Percentiles rank a stretch among this genome's conserved stretches.
Conservation (phyloP, 2,888 invertebrate species). For the Operophtera brumata region DNA sequence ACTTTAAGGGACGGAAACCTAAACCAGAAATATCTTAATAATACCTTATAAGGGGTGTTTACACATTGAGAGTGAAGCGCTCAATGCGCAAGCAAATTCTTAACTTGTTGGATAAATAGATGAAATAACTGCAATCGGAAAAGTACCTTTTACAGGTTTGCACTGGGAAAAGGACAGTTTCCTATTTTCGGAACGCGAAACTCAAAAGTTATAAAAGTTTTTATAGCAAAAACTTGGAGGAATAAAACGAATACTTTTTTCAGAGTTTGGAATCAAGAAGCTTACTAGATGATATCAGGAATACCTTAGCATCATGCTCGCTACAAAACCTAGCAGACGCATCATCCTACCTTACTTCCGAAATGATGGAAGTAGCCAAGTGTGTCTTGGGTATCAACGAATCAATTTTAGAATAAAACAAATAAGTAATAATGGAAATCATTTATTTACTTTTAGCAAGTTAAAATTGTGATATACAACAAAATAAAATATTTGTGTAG, state of each 20-base stretch:
- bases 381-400: slow-evolving; percentile 36
- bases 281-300: slow-evolving; percentile 42
- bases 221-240: too few relatives aligned
- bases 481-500: not conserved
- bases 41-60: too few relatives aligned
- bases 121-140: too few relatives aligned
- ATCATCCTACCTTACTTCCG: slow-evolving; percentile 38
- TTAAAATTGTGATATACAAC: not conserved
- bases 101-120: too few relatives aligned
- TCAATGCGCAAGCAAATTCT: too few relatives aligned
- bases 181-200: too few relatives aligned
- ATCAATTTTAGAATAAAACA: slow-evolving; percentile 1
- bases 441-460: slow-evolving; percentile 39
- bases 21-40: too few relatives aligned
- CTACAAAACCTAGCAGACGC: slow-evolving; percentile 47
- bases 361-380: slow-evolving; percentile 40
- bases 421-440: not conserved
- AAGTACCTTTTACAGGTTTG: too few relatives aligned
- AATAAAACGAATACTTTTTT: slow-evolving; percentile 30
- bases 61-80: too few relatives aligned
- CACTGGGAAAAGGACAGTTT: too few relatives aligned
- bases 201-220: too few relatives aligned
- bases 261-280: slow-evolving; percentile 43
- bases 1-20: too few relatives aligned
- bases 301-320: slow-evolving; percentile 43